These are phyloP conservation scores for Beaufortia kweichowensis DNA, from an alignment of 2,113 vertebrate species.

Conservation along the genomic window DNA sequence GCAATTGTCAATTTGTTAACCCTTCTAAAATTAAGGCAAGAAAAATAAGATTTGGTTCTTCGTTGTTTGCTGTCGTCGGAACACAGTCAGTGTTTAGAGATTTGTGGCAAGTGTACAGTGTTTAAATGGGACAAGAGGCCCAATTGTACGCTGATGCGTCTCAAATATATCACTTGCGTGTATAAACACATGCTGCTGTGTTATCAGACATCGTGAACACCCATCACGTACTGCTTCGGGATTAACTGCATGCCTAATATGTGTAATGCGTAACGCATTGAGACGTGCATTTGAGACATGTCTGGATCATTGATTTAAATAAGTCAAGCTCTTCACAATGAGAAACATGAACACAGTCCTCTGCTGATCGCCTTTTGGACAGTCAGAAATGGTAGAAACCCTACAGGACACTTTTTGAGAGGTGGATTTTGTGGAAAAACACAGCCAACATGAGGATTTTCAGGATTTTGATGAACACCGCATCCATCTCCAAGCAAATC, in stretches of 20 bases:
- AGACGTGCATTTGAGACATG: not conserved
- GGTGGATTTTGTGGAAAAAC: not conserved
- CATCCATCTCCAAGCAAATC: conserved; percentile 70
- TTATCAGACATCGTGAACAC: not conserved
- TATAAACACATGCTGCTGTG: not conserved
- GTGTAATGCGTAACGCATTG: not conserved
- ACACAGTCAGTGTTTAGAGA: not conserved
- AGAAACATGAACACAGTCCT: not conserved
- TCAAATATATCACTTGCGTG: not conserved
- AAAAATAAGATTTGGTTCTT: not conserved
- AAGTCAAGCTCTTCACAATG: not conserved
- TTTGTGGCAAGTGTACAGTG: not conserved
- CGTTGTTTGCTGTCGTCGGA: not conserved
- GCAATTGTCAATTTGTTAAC: not conserved
- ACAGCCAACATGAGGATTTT: conserved; percentile 70
- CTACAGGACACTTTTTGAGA: not conserved
- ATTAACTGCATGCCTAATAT: not conserved
- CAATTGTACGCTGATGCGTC: not conserved
- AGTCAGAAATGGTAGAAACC: not conserved
- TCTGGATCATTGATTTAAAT: not conserved
- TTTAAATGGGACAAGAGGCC: not conserved
- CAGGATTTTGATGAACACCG: conserved; percentile 68
- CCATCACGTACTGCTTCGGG: not conserved
- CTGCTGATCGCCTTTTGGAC: not conserved
- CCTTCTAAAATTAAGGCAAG: not conserved